phyloP scores from a whole-genome alignment of 2,888 invertebrate species.

The Carpatolechia fugitivella region DNA sequence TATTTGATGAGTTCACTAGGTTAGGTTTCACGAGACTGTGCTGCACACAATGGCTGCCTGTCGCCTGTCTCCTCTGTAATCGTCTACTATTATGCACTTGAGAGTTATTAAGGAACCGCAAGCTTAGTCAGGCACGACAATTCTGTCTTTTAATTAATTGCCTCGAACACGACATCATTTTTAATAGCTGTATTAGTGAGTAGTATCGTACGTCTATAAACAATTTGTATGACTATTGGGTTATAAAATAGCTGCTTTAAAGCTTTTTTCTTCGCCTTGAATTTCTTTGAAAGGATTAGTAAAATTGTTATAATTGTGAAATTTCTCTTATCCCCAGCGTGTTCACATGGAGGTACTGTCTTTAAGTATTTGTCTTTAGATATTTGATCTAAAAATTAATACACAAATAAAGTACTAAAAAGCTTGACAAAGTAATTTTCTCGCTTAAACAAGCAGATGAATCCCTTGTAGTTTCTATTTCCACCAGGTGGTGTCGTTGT shows the following conservation, averaged over 20 bases:
- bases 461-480: neutral
- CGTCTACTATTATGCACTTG: slow-evolving; percentile 38
- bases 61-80: slow-evolving; percentile 24
- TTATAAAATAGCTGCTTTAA: too few species aligned
- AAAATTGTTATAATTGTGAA: too few species aligned
- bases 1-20: neutral
- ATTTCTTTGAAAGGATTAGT: too few species aligned
- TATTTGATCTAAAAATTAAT: too few species aligned
- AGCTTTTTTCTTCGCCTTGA: too few species aligned
- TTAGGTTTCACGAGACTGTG: neutral
- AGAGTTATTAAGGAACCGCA: slow-evolving; percentile 7
- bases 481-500: slow-evolving; percentile 2
- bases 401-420: too few species aligned
- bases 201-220: too few species aligned
- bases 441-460: neutral
- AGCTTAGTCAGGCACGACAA: slow-evolving; percentile 6
- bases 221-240: too few species aligned
- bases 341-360: too few species aligned
- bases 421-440: slow-evolving; percentile 3
- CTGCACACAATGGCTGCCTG: neutral
- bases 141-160: slow-evolving; percentile 2
- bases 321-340: too few species aligned
- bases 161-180: neutral
- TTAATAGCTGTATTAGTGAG: neutral
- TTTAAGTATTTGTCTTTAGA: too few species aligned